phyloP scores from a whole-genome alignment of 2,888 invertebrate genomes.

The Disparrhopalites patrizii region DNA sequence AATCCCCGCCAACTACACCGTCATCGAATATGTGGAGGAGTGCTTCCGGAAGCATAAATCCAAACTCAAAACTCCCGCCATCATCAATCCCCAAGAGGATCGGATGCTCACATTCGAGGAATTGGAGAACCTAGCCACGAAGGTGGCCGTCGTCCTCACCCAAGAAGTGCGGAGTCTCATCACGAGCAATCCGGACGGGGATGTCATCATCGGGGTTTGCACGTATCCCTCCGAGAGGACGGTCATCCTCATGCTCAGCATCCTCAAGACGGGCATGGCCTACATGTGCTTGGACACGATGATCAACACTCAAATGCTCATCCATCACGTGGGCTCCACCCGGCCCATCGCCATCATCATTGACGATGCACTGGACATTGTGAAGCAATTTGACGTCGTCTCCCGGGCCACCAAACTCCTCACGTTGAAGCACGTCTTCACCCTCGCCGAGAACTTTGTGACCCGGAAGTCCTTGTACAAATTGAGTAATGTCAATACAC shows the following conservation, averaged over 20 bases:
- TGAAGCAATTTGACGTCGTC: neutral
- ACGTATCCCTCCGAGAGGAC: conserved; percentile 31
- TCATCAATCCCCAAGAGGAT: too few relatives aligned
- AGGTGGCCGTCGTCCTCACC: neutral
- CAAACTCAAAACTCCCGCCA: too few relatives aligned
- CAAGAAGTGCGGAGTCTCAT: neutral
- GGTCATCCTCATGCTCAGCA: conserved; percentile 52
- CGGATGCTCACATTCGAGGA: neutral
- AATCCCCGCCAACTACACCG: too few relatives aligned
- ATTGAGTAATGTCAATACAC: too few relatives aligned
- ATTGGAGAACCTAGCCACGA: conserved; percentile 6
- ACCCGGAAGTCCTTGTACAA: too few relatives aligned
- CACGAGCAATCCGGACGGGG: conserved; percentile 26
- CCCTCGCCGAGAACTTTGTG: too few relatives aligned
- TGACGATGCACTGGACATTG: neutral
- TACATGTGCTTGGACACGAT: conserved; percentile 70
- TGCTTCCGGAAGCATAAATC: too few relatives aligned
- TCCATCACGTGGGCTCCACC: neutral
- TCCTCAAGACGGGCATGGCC: conserved; percentile 76
- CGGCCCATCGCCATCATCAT: neutral
- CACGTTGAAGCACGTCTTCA: neutral
- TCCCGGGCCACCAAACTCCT: neutral
- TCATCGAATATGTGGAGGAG: too few relatives aligned
- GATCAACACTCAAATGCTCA: neutral
- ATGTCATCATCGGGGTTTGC: conserved; percentile 30